Percentiles rank a stretch among this genome's conserved stretches.
Evolutionary conservation across 2,888 invertebrate species (phyloP).

Genomic region (Drosophila formosana): DNA sequence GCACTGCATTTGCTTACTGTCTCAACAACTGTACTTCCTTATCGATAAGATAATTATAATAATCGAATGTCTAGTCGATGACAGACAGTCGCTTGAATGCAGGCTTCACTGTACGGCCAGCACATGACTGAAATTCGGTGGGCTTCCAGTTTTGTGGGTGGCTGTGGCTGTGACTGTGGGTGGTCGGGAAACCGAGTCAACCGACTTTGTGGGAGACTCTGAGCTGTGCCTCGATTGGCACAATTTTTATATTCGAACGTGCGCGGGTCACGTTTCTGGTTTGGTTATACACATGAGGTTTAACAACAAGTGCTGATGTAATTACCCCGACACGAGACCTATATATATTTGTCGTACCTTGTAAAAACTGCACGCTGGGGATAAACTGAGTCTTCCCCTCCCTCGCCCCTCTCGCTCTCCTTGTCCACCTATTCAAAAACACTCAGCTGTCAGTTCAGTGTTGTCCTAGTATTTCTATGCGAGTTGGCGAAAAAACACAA

Average conservation of each 20-base stretch:
- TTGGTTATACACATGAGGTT: conserved; percentile 59
- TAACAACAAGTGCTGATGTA: conserved; percentile 69
- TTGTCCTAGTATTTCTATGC: conserved; percentile 11
- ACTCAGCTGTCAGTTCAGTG: background rate
- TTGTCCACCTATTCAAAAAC: background rate
- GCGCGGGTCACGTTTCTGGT: conserved; percentile 49
- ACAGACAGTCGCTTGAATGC: no score
- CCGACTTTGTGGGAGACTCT: background rate
- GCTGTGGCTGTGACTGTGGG: no score
- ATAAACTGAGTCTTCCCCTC: conserved; percentile 20
- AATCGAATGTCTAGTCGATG: no score
- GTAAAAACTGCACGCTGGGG: conserved; percentile 50
- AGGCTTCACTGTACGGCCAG: conserved; percentile 10
- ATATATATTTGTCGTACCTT: conserved; percentile 8
- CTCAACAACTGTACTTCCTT: no score
- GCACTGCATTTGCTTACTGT: no score
- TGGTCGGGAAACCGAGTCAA: conserved; percentile 1
- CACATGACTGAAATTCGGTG: conserved; percentile 11
- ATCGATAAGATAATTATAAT: no score
- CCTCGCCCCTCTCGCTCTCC: background rate
- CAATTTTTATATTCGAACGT: conserved; percentile 38
- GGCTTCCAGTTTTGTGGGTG: background rate
- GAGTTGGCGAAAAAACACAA: conserved; percentile 23
- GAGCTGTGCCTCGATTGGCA: conserved; percentile 17
- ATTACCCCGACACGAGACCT: conserved; percentile 58